A percentile compares a stretch with the other conserved stretches of the same genome.
These are phyloP conservation scores for Mycteria americana DNA, from an alignment of 2,797 vertebrate genomes.

Conservation along the genomic window DNA sequence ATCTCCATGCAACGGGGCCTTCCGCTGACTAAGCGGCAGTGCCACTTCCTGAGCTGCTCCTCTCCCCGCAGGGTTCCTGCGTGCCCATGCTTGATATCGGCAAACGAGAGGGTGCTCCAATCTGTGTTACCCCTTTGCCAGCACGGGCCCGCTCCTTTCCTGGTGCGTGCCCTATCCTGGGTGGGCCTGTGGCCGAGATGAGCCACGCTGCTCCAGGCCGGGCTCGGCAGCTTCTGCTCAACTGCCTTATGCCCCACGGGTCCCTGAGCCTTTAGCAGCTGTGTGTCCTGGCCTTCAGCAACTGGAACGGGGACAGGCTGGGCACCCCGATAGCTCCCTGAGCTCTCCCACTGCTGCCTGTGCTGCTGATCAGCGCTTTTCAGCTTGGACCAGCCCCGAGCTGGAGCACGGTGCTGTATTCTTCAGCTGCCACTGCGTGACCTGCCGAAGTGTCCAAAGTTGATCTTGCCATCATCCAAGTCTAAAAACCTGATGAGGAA, in stretches of 20 bases:
- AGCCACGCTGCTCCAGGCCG: neutral
- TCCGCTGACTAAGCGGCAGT: neutral
- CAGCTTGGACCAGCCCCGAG: neutral
- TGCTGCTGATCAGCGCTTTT: neutral
- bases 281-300: neutral
- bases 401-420: neutral
- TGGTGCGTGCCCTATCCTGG: neutral
- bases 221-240: neutral
- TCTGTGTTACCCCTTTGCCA: neutral
- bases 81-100: neutral
- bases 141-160: neutral
- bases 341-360: neutral
- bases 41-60: neutral
- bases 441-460: fast-evolving
- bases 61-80: neutral
- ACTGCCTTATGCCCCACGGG: neutral
- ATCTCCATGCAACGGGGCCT: neutral
- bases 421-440: neutral
- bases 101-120: neutral
- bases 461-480: neutral
- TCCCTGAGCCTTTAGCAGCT: neutral
- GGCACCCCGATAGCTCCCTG: neutral
- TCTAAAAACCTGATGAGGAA: neutral
- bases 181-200: neutral
- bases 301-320: neutral